Evolutionary conservation across 2,797 vertebrate species (phyloP).

Genomic region (Ptychobarbus kaznakovi): DNA sequence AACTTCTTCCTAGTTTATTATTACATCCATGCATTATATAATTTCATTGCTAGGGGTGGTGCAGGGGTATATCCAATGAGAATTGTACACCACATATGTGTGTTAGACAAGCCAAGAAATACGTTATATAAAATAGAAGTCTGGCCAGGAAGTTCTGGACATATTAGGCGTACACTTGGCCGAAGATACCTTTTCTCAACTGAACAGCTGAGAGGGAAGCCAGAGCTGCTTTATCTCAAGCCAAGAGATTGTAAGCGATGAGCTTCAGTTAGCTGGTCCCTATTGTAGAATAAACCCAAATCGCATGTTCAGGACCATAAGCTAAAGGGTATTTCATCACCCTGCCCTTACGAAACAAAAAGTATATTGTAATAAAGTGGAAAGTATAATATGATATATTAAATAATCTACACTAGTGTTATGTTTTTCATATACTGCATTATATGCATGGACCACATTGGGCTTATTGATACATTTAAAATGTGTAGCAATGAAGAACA

Average conservation of each 20-base stretch:
- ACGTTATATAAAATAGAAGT: too few relatives aligned
- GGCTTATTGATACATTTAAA: too few relatives aligned
- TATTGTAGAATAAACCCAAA: neutral
- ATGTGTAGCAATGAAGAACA: neutral
- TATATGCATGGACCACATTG: neutral
- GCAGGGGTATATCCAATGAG: too few relatives aligned
- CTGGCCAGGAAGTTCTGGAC: too few relatives aligned
- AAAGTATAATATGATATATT: neutral
- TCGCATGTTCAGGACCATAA: neutral
- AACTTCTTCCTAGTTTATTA: too few relatives aligned
- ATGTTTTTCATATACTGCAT: neutral
- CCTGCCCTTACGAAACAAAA: neutral
- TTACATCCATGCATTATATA: too few relatives aligned
- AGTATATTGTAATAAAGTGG: neutral
- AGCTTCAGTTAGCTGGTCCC: neutral
- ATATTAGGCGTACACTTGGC: too few relatives aligned
- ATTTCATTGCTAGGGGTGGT: too few relatives aligned
- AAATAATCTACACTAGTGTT: neutral
- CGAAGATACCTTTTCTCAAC: too few relatives aligned
- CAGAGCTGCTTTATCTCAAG: slow-evolving; percentile 8
- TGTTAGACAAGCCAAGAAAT: too few relatives aligned
- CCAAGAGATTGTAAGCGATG: neutral
- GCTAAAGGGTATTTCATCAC: neutral
- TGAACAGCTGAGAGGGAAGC: neutral
- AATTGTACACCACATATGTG: too few relatives aligned